These are phyloP conservation scores for Aricia agestis DNA, from an alignment of 1,140 invertebrate species.

Conservation along the genomic window DNA sequence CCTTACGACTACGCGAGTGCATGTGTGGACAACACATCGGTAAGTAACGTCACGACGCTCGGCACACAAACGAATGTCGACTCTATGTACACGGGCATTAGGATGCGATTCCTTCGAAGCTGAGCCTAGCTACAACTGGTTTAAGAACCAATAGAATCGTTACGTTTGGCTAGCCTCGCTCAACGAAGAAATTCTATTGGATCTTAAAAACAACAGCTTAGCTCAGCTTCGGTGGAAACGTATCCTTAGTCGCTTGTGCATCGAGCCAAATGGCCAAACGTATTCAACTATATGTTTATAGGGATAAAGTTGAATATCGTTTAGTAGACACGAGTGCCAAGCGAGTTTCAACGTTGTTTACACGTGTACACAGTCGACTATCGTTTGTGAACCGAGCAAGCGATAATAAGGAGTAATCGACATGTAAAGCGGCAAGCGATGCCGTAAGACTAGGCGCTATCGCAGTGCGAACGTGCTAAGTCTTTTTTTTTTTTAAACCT, in stretches of 20 bases:
- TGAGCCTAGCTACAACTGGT: too few species aligned
- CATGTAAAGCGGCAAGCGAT: conserved; percentile 69
- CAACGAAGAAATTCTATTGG: too few species aligned
- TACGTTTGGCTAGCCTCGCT: too few species aligned
- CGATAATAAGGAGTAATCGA: conserved; percentile 42
- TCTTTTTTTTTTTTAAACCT: conserved; percentile 43
- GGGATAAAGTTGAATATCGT: neutral
- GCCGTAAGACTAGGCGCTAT: conserved; percentile 58
- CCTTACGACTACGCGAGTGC: conserved; percentile 75
- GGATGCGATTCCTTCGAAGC: too few species aligned
- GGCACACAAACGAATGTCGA: conserved; percentile 42
- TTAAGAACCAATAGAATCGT: too few species aligned
- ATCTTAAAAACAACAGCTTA: too few species aligned
- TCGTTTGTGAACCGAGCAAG: conserved; percentile 53
- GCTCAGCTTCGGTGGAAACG: too few species aligned
- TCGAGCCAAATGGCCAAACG: neutral
- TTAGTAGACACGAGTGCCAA: neutral
- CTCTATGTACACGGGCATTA: neutral
- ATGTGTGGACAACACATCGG: conserved; percentile 74
- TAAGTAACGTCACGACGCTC: conserved; percentile 60
- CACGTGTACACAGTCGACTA: conserved; percentile 19
- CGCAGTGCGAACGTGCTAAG: conserved; percentile 62
- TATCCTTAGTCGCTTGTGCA: neutral
- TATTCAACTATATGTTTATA: neutral
- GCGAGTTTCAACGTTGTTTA: neutral